phyloP scores from a whole-genome alignment of 2,888 invertebrate genomes.

The Syritta pipiens region DNA sequence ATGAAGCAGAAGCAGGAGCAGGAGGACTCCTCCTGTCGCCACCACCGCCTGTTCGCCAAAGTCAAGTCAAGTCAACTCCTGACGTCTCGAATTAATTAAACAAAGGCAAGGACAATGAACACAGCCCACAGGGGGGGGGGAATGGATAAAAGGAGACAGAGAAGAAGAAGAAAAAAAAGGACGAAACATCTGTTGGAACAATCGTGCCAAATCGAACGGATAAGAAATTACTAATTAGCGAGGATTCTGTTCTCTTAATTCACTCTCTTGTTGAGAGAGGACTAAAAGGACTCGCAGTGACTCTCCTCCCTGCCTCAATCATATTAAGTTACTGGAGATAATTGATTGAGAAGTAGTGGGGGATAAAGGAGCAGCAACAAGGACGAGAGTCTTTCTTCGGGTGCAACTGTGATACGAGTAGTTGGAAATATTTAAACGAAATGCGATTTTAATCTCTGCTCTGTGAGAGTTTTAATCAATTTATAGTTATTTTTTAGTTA shows the following conservation, averaged over 20 bases:
- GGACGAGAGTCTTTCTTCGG: not conserved
- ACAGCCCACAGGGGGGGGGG: not conserved
- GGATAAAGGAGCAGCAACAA: not conserved
- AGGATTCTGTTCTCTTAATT: constrained; percentile 61
- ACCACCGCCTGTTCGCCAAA: constrained; percentile 19
- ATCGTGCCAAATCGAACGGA: constrained; percentile 66
- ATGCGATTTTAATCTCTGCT: constrained; percentile 42
- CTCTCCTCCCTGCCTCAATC: not conserved
- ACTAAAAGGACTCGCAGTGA: not conserved
- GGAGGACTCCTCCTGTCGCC: too few relatives aligned
- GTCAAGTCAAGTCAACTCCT: constrained; percentile 30
- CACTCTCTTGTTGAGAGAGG: constrained; percentile 14
- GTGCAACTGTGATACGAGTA: not conserved
- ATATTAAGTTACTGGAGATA: constrained; percentile 28
- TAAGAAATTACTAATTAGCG: constrained; percentile 68
- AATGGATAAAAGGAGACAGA: not conserved
- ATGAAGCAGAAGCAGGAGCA: too few relatives aligned
- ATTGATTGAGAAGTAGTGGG: constrained; percentile 19
- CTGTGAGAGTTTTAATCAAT: constrained; percentile 51
- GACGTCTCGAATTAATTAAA: constrained; percentile 65
- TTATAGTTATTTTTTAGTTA: constrained; percentile 54
- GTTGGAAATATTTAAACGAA: too few relatives aligned
- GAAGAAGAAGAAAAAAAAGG: constrained; percentile 2
- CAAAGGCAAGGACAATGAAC: constrained; percentile 16
- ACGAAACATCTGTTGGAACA: constrained; percentile 66